phyloP scores from a whole-genome alignment of 2,888 invertebrate species.

The Poecilobothrus nobilitatus region DNA sequence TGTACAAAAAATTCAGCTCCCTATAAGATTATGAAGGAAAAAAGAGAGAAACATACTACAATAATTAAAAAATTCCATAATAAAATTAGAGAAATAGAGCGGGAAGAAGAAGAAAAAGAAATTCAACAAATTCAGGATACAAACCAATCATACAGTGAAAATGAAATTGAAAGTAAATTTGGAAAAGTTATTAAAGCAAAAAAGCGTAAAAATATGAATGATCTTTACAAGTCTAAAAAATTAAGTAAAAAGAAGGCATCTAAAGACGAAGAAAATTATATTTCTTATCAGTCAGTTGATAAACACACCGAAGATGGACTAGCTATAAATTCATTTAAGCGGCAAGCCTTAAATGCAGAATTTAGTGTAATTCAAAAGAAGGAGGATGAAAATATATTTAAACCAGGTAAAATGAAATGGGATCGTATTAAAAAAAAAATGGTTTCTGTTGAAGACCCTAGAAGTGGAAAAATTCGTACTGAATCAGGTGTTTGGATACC shows the following conservation, averaged over 20 bases:
- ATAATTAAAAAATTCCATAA: constrained; percentile 43
- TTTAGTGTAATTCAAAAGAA: constrained; percentile 73
- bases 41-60: constrained; percentile 64
- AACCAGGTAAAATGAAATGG: constrained; percentile 67
- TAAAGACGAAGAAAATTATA: constrained; percentile 72
- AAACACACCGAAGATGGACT: constrained; percentile 66
- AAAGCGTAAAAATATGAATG: constrained; percentile 47
- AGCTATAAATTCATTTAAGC: constrained; percentile 69
- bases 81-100: constrained; percentile 36
- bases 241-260: constrained; percentile 46
- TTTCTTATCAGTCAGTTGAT: constrained; percentile 77
- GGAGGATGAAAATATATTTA: constrained; percentile 54
- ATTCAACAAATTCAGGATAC: constrained; percentile 16
- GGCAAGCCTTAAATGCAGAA: constrained; percentile 67
- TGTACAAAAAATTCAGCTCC: constrained; percentile 68
- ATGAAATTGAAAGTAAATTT: constrained; percentile 52
- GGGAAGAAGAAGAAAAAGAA: constrained; percentile 30
- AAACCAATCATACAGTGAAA: constrained; percentile 40
- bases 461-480: constrained; percentile 76
- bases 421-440: constrained; percentile 95
- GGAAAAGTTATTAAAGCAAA: constrained; percentile 49
- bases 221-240: constrained; percentile 50
- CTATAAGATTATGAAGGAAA: constrained; percentile 79
- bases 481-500: constrained; percentile 94
- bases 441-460: constrained; percentile 54